These are phyloP conservation scores for Phortica variegata DNA, from an alignment of 1,140 invertebrate genomes.

Conservation along the genomic window DNA sequence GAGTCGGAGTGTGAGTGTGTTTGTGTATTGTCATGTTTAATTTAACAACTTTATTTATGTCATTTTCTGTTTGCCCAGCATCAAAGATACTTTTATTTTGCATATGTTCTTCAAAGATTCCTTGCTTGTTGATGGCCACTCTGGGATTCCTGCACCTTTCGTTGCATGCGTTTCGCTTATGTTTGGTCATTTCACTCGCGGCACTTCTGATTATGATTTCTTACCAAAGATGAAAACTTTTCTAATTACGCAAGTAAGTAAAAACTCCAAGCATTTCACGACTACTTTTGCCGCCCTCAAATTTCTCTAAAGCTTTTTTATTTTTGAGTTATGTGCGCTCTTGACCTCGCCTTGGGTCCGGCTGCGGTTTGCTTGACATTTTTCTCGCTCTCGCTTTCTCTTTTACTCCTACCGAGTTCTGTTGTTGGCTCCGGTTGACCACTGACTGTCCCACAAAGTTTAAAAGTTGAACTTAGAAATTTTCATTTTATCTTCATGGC, in stretches of 20 bases:
- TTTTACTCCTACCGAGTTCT: too few species aligned
- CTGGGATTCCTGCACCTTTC: too few species aligned
- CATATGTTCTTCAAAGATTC: conserved; percentile 31
- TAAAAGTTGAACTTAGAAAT: conserved; percentile 33
- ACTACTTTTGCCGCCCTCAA: conserved; percentile 7
- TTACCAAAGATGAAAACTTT: conserved; percentile 36
- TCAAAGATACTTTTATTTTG: too few species aligned
- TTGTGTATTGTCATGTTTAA: conserved; percentile 48
- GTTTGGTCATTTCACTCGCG: background rate
- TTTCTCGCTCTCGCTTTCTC: too few species aligned
- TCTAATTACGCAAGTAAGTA: conserved; percentile 35
- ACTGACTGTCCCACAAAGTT: conserved; percentile 29
- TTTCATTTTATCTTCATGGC: conserved; percentile 23
- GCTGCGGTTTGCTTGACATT: conserved; percentile 27
- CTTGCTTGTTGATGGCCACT: conserved; percentile 21
- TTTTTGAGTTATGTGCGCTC: conserved; percentile 7
- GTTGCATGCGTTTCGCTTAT: too few species aligned
- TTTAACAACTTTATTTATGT: conserved; percentile 21
- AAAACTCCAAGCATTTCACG: conserved; percentile 21
- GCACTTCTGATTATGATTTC: conserved; percentile 35
- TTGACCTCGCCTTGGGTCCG: conserved; percentile 11
- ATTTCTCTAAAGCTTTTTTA: conserved; percentile 24
- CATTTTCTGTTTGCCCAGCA: too few species aligned
- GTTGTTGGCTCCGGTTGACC: conserved; percentile 24
- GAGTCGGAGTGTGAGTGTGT: too few species aligned